Base-by-base conservation (phyloP, 1,140 invertebrate species). In the Varroa destructor region DNA sequence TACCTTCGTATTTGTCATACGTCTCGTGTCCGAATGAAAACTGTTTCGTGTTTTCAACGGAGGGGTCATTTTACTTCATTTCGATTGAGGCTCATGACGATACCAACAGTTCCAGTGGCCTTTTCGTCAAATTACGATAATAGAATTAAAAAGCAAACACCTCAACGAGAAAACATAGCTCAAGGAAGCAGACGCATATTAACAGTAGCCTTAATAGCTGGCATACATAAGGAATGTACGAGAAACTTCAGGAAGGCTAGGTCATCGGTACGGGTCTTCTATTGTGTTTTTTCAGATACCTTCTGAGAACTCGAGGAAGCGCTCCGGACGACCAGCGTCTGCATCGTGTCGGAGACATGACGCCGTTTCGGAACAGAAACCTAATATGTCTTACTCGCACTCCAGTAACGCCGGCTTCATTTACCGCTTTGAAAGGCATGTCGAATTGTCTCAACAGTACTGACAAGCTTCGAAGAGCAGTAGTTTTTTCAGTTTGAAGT, bases 21-120 rank as follows among this genome's bases (percentile, higher is more conserved):
- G 73, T 72, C 70, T 36, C 75, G 58, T 71, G 55, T 46, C 40
- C 72, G 55, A 70, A 74, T 71, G 73, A 77, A 73, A 75, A 77
- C 58, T 74, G 72, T 25, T 75, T 77, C 72, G 76, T 76, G 10
- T 84, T 87, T 57, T 79, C 92, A 58, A 91, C 88, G 64, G 82
- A 81, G 42, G 89, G 88, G 43, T 82, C 83, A 72, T 89, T 85
- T 78, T 86, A 87, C 72, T 90, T 94, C 36, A 86, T 85, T 6
- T 84, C 87, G 75, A 88, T 96, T 73, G 79, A 91, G 1, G 82
- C 84, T 40, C 93, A 89, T 87, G 86, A 91, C 76, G 78, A 86
- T 72, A 79, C 84, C 43, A 83, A 83, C 56, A 80, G 8, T 78
- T 82, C 67, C 83, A 91, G 83, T 88, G 81, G 85, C 84, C 81